A percentile compares a stretch with the other conserved stretches of the same genome.
These are phyloP conservation scores for Peromyscus leucopus DNA, from an alignment of 2,113 vertebrate species.

Conservation along the genomic window DNA sequence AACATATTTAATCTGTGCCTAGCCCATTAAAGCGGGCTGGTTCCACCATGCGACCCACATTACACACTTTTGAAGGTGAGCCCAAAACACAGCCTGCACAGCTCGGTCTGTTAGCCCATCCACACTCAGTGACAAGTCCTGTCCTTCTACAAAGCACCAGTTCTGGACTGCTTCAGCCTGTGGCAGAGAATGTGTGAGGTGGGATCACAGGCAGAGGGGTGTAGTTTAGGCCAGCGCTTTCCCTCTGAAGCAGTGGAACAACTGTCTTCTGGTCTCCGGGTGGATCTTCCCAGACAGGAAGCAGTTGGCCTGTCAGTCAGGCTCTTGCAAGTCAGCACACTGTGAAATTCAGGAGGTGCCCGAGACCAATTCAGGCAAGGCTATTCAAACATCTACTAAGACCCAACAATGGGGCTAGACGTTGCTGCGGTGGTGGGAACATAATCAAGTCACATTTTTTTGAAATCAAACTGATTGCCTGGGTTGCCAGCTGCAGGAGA, in stretches of 20 bases:
- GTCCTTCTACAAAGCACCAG: neutral
- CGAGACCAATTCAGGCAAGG: constrained; percentile 36
- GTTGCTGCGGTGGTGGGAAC: neutral
- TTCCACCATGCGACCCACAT: neutral
- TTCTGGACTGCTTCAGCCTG: constrained; percentile 1
- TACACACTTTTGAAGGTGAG: neutral
- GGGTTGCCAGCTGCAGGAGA: neutral
- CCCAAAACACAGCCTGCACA: neutral
- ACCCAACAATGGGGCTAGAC: neutral
- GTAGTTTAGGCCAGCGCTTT: neutral
- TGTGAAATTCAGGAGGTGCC: constrained; percentile 27
- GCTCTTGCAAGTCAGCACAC: neutral
- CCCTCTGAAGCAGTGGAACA: neutral
- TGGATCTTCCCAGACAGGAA: constrained; percentile 57
- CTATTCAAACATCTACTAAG: constrained; percentile 4
- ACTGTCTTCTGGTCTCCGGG: constrained; percentile 44
- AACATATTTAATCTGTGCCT: neutral
- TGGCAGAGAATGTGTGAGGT: neutral
- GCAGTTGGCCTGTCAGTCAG: constrained; percentile 4
- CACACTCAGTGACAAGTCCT: neutral
- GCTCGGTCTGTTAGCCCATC: neutral
- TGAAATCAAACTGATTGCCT: constrained; percentile 20
- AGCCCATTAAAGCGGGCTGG: neutral
- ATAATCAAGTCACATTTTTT: neutral
- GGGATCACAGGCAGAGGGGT: neutral